These are phyloP conservation scores for Corticium candelabrum DNA, from an alignment of 37 sponge, comb jelly and placozoan species.

Conservation along the genomic window DNA sequence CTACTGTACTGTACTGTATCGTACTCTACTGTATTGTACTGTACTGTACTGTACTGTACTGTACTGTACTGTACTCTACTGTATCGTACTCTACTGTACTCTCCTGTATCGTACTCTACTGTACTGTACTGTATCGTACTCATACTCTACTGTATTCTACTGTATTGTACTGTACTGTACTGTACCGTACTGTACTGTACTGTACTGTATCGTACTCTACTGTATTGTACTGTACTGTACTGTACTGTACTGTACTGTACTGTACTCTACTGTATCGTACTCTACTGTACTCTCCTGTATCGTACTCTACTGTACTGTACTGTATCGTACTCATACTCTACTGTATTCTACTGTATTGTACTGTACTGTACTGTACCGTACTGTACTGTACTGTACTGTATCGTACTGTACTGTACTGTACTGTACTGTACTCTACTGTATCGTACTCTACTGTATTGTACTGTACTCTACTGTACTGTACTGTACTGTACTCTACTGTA, in stretches of 20 bases:
- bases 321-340: not conserved
- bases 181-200: conserved; percentile 18
- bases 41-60: not conserved
- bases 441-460: too few species aligned
- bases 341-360: too few species aligned
- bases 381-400: conserved; percentile 16
- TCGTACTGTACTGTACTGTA: conserved; percentile 15
- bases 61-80: not conserved
- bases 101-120: not conserved
- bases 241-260: conserved; percentile 12
- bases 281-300: conserved; percentile 1
- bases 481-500: conserved; percentile 8
- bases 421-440: not conserved
- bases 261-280: conserved; percentile 9
- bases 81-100: conserved; percentile 10
- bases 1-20: not conserved
- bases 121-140: conserved; percentile 8
- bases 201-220: too few species aligned
- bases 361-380: conserved; percentile 18
- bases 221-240: conserved; percentile 17
- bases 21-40: too few species aligned
- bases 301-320: not conserved
- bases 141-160: too few species aligned
- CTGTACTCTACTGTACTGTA: not conserved
- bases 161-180: conserved; percentile 12